Conservation (phyloP, 2,888 invertebrate species). For the Acanthoscelides obtectus region DNA sequence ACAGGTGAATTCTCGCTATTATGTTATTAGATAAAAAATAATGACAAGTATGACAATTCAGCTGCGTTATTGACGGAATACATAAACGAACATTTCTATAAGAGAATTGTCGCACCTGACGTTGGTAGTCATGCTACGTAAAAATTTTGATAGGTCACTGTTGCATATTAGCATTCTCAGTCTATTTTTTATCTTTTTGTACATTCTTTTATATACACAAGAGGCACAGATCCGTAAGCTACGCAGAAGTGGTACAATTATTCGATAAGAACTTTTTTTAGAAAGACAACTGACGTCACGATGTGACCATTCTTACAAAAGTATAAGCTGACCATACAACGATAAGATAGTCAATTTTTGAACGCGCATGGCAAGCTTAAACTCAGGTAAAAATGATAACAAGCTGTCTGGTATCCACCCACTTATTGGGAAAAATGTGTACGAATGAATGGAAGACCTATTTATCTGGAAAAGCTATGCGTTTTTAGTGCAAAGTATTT, state of each 20-base stretch:
- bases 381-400: no score
- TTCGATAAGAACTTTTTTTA: no score
- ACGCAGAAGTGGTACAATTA: neutral
- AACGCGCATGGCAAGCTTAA: no score
- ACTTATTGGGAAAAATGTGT: no score
- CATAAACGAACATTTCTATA: neutral
- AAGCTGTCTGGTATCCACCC: no score
- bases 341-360: no score
- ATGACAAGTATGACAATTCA: neutral
- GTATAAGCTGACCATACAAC: no score
- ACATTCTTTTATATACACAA: constrained; percentile 26
- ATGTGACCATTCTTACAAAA: no score
- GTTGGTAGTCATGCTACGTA: neutral
- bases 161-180: constrained; percentile 30
- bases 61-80: neutral
- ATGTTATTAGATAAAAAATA: neutral
- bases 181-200: constrained; percentile 34
- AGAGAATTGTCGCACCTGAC: neutral
- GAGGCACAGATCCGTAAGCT: neutral
- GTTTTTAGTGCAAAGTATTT: no score
- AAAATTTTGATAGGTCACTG: constrained; percentile 26
- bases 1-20: neutral
- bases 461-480: no score
- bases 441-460: no score
- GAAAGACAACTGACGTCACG: no score